Evolutionary conservation across 2,113 vertebrate species (phyloP).

Genomic region (Pontoporia blainvillei): DNA sequence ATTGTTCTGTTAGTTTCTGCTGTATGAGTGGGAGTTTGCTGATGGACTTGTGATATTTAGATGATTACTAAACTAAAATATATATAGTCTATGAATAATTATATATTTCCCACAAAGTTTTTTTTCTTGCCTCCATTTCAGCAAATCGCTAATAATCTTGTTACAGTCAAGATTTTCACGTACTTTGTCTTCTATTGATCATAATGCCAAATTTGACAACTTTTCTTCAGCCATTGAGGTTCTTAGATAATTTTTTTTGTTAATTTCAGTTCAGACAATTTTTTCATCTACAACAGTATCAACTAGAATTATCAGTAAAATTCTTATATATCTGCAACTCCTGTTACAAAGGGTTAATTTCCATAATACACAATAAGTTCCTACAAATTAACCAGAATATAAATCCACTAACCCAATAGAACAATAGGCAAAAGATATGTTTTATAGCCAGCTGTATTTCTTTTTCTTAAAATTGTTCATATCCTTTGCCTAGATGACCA

Average conservation of each 20-base stretch:
- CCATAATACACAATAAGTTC: background rate
- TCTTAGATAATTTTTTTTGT: background rate
- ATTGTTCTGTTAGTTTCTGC: too few species aligned
- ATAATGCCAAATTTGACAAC: background rate
- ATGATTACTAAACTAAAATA: background rate
- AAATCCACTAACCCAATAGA: background rate
- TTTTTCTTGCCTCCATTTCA: conserved; percentile 14
- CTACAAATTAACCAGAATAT: background rate
- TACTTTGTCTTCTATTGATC: background rate
- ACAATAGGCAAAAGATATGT: background rate
- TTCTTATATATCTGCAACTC: background rate
- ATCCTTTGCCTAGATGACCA: background rate
- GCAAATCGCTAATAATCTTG: background rate
- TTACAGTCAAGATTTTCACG: background rate
- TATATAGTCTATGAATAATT: background rate
- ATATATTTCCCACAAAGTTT: background rate
- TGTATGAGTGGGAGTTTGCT: background rate
- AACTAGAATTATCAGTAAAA: background rate
- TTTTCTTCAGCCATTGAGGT: background rate
- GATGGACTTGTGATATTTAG: background rate
- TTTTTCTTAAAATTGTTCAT: background rate
- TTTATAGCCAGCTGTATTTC: background rate
- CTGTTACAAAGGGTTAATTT: background rate
- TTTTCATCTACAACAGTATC: background rate
- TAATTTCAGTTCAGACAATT: background rate